Base-by-base conservation (phyloP, 1,140 invertebrate species). In the Drosophila sturtevanti region DNA sequence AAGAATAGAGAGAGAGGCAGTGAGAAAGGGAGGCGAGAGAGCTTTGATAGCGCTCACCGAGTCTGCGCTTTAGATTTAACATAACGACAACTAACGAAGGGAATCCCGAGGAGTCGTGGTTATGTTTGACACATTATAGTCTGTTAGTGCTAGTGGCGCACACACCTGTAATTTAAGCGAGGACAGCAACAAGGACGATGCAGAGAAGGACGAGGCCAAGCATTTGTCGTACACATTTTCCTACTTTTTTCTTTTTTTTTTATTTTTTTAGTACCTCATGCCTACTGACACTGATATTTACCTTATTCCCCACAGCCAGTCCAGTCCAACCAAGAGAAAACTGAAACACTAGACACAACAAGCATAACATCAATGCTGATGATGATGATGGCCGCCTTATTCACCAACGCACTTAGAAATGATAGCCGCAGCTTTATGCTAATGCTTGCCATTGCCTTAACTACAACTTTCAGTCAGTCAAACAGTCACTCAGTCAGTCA, bases 361-460 rank as follows among this genome's bases (percentile, higher is more conserved):
- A 48, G 3, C 27, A 31, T 62, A 62, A 55, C 72, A 66, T 21
- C 38, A 64, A 60, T 31, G 61, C 56, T 27, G 22, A 38, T 41
- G 14, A 14, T 27, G 27, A 52, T 66, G 44, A 63, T 37, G 34
- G 52, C 35, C 58, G 73, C 69, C 72, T 68, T 69, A 73, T 68
- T 59, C 62, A 72, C 56, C 72, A 86, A 82, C 79, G 76, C 72
- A 89, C 84, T 87, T 89, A 63, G 79, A 64, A 79, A 84, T 87
- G 84, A 89, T 82, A 87, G 82, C 84, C 84, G 24, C 82, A 79
- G 82, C 79, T 84, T 87, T 89, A 87, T 87, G 82, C 82, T 87
- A 89, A 87, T 89, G 82, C 79, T 78, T 79, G 77, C 77, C 64
- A 67, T 73, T 77, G 72, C 69, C 73, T 84, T 69, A 89, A 89